Evolutionary conservation across 2,113 vertebrate genomes (phyloP), one percentile per base, ranked within the genome.

Genomic region (Vanacampus margaritifer): DNA sequence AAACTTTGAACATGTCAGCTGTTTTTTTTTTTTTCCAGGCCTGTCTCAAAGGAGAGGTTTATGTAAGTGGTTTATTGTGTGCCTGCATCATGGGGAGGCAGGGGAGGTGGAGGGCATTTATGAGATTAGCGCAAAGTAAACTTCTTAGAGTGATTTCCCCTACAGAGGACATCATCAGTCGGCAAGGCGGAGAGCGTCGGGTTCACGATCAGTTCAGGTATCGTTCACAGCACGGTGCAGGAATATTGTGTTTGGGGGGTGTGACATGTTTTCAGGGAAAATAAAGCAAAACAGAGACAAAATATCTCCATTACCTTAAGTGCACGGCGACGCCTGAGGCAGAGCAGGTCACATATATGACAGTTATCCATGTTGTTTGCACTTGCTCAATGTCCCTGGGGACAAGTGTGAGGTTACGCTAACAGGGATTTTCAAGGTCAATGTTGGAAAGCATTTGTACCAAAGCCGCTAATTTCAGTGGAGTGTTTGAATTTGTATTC

Each of bases 1-100:
- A 72, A 88, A 89, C 86, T 89, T 88, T 88, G 80, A 91, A 81
- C 82, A 75, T 87, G 88, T 90, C 87, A 90, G 90, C 84, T 81
- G 69, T 87, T 91, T 87, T 86, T 82, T 84, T 62, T 81, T 63
- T 37, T 66, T 45, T 9, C 14, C 19, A 43, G 45, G 67, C 23
- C 56, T 54, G 74, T 87, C 88, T 89, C 79, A 64, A 65, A 80
- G 74, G 83, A 89, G 83, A 85, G 84, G 76, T 91, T 92, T 90
- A 90, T 88, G 87, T 90, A 90, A 90, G 89, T 90, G 83, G 79
- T 91, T 91, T 90, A 92, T 90, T 91, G 87, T 74, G 24, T 75
- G 76, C 75, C 87, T 70, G 79, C 79, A 84, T 87, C 83, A 79
- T 72, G 67, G 70, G 68, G 80, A 67, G 72, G 56, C 63, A 75